Evolutionary conservation across 2,888 invertebrate species (phyloP), one percentile per base, ranked within the genome.

Genomic region (Phlogophora meticulosa): DNA sequence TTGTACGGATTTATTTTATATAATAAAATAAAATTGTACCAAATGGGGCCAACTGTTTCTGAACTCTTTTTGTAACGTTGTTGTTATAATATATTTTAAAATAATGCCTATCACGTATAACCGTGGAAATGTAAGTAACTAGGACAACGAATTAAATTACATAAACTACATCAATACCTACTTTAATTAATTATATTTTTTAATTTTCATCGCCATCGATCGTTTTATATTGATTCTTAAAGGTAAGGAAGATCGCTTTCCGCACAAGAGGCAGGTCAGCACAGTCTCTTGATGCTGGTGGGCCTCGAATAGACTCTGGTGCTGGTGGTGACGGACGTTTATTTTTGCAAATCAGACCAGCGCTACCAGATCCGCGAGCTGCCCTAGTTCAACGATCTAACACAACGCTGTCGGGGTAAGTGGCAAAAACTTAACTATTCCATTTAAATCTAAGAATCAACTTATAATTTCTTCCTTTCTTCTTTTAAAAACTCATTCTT

Each of bases 201-300:
- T 17, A 11, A 9, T 42, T 51, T 71, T 45, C 57, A 68, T 72
- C 52, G 49, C 53, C 72, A 28, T 52, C 20, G 59, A 45, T 28
- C 28, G 28, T 36, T 20, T 46, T 9, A 9, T 36, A 51, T 40
- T 58, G 60, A 66, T 82, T 80, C 74, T 61, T 85, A 36, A 76
- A 96, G 94, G 90, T 95, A 82, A 92, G 95, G 82, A 95, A 95
- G 85, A 88, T 91, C 69, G 92, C 93, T 62, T 96, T 95, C 86
- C 94, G 94, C 32, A 86, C 93, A 28, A 92, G 96, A 76, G 96
- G 95, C 48, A 93, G 95, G 66, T 95, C 96, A 36, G 95, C 95
- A 32, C 94, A 94, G 56, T 95, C 95, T 20, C 89, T 95, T 45
- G 96, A 96, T 85, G 90, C 89, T 53, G 88, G 90, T 53, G 89